Conservation (phyloP, 1,140 invertebrate genomes). For the Sycophila sp. region DNA sequence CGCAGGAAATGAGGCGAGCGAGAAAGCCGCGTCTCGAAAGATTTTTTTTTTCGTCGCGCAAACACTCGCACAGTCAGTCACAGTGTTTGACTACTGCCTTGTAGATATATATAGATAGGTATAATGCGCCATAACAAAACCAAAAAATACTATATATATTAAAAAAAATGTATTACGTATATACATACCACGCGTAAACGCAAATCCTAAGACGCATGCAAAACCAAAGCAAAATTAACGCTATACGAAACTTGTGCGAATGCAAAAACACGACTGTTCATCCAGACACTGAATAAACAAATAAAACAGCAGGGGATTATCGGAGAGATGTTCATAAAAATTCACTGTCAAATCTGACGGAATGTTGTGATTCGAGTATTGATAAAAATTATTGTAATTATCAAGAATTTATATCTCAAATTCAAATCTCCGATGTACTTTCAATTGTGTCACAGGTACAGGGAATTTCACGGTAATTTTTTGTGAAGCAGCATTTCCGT, state of each 20-base stretch:
- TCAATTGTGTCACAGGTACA: neutral
- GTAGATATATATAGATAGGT: slow-evolving; percentile 56
- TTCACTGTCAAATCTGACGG: neutral
- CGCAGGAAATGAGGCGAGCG: neutral
- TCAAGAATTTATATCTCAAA: neutral
- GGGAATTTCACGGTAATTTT: neutral
- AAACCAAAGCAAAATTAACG: neutral
- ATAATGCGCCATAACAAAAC: slow-evolving; percentile 23
- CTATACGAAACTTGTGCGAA: neutral
- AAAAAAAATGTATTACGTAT: slow-evolving; percentile 10
- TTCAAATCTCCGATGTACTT: neutral
- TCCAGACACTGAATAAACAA: neutral
- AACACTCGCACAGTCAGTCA: slow-evolving; percentile 48
- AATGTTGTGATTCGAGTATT: neutral
- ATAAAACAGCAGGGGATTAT: too few species aligned
- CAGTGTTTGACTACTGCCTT: slow-evolving; percentile 56
- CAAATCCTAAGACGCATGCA: neutral
- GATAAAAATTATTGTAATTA: neutral
- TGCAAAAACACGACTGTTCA: neutral
- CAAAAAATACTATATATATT: slow-evolving; percentile 4
- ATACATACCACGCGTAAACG: neutral
- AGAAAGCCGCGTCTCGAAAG: slow-evolving; percentile 33
- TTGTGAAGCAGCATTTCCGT: neutral
- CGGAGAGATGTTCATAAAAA: neutral
- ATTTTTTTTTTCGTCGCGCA: slow-evolving; percentile 28